A percentile compares a stretch with the other conserved stretches of the same genome.
Conservation (phyloP, 2,113 vertebrate genomes). For the Neoarius graeffei region DNA sequence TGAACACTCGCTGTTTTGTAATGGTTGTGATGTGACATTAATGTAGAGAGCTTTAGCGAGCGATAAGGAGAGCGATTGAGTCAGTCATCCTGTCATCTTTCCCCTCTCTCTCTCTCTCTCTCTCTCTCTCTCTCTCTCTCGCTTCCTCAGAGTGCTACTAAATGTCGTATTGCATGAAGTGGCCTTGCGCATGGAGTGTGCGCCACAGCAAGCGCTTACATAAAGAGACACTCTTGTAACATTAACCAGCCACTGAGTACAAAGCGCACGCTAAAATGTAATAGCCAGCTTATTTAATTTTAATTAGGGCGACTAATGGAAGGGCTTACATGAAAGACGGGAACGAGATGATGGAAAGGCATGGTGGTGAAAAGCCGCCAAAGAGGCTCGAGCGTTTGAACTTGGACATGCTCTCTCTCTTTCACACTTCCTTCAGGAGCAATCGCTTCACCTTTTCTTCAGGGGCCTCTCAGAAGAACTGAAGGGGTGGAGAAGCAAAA, state of each 20-base stretch:
- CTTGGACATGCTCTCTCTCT: constrained; percentile 38
- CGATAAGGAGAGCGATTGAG: constrained; percentile 45
- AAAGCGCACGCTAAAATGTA: constrained; percentile 72
- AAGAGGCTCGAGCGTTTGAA: constrained; percentile 48
- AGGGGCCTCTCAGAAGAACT: constrained; percentile 24
- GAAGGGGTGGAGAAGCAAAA: constrained; percentile 35
- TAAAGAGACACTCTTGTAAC: constrained; percentile 67
- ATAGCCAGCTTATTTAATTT: constrained; percentile 75
- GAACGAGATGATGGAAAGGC: constrained; percentile 44
- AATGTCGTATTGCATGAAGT: constrained; percentile 64
- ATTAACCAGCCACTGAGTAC: constrained; percentile 73
- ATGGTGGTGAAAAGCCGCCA: constrained; percentile 37
- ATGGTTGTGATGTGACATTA: constrained; percentile 53
- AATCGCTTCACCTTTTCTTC: constrained; percentile 16
- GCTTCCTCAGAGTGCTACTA: constrained; percentile 23
- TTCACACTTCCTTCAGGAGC: constrained; percentile 1
- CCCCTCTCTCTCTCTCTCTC: background rate
- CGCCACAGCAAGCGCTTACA: constrained; percentile 45
- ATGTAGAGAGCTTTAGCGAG: constrained; percentile 35
- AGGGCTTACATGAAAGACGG: constrained; percentile 68
- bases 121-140: background rate
- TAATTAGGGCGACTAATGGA: constrained; percentile 79
- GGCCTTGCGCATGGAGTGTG: constrained; percentile 54
- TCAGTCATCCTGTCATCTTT: constrained; percentile 44
- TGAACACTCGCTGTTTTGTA: constrained; percentile 29